These are phyloP conservation scores for Pangasius mekongensis DNA, from an alignment of 2,797 vertebrate species.

Conservation along the genomic window DNA sequence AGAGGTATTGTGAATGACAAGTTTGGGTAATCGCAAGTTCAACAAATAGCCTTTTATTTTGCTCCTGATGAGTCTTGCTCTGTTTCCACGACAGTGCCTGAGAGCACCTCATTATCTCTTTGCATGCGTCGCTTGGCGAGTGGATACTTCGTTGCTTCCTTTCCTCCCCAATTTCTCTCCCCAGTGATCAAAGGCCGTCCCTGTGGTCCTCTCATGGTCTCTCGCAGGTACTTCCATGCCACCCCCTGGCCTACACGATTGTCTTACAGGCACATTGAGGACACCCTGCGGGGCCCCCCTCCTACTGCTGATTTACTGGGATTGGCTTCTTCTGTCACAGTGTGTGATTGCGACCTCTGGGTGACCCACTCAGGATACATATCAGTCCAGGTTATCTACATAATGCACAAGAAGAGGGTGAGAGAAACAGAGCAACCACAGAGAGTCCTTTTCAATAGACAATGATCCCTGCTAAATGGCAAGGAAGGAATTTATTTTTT, in stretches of 20 bases:
- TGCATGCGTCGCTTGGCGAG: constrained; percentile 33
- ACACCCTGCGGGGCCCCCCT: constrained; percentile 55
- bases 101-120: constrained; percentile 35
- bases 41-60: constrained; percentile 25
- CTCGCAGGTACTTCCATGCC: constrained; percentile 48
- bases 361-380: constrained; percentile 81
- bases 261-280: constrained; percentile 55
- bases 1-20: constrained; percentile 17
- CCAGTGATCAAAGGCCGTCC: constrained; percentile 61
- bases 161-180: constrained; percentile 62
- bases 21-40: constrained; percentile 15
- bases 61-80: constrained; percentile 14
- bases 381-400: constrained; percentile 79
- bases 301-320: constrained; percentile 74
- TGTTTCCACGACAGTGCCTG: constrained; percentile 7
- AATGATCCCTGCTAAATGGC: constrained; percentile 69
- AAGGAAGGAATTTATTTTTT: constrained; percentile 64
- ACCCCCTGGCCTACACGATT: constrained; percentile 50
- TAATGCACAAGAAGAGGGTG: constrained; percentile 79
- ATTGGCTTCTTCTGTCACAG: constrained; percentile 74
- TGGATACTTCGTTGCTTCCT: constrained; percentile 34
- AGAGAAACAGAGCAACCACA: constrained; percentile 60
- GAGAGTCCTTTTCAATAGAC: constrained; percentile 72
- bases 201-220: constrained; percentile 32
- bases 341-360: constrained; percentile 81